Percentiles rank a stretch among this genome's conserved stretches.
phyloP scores from a whole-genome alignment of 1,140 invertebrate genomes.

The Cherax destructor region DNA sequence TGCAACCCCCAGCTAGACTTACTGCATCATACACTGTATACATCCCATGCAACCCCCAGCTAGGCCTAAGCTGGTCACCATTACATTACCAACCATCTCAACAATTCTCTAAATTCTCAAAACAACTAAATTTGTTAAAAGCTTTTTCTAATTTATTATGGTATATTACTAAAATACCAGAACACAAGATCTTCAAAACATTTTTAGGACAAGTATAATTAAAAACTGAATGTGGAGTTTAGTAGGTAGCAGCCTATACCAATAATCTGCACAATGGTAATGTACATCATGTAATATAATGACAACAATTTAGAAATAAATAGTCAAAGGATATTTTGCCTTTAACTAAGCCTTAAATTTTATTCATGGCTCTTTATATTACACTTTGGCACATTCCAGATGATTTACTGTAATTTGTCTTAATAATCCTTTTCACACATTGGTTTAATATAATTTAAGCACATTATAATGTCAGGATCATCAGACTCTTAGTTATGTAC shows the following conservation, averaged over 20 bases:
- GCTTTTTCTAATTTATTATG: too few relatives aligned
- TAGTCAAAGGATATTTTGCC: too few relatives aligned
- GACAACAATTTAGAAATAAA: not conserved
- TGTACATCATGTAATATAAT: not conserved
- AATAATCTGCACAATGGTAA: not conserved
- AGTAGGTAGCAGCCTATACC: not conserved
- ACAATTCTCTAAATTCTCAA: not conserved
- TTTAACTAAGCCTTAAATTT: too few relatives aligned
- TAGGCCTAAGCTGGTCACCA: not conserved
- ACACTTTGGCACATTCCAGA: too few relatives aligned
- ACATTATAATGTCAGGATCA: too few relatives aligned
- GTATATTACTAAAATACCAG: not conserved
- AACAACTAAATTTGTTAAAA: not conserved
- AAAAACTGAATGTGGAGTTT: not conserved
- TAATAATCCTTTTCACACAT: too few relatives aligned
- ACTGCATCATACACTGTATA: conserved; percentile 17
- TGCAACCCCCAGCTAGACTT: too few relatives aligned
- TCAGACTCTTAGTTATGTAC: too few relatives aligned
- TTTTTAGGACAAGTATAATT: not conserved
- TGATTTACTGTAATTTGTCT: too few relatives aligned
- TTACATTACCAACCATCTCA: not conserved
- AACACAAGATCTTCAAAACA: not conserved
- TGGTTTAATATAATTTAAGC: too few relatives aligned
- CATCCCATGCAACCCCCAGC: conserved; percentile 29
- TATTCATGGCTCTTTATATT: too few relatives aligned